Conservation (phyloP, 2,888 invertebrate genomes). For the Lepidocyrtinus sp. region DNA sequence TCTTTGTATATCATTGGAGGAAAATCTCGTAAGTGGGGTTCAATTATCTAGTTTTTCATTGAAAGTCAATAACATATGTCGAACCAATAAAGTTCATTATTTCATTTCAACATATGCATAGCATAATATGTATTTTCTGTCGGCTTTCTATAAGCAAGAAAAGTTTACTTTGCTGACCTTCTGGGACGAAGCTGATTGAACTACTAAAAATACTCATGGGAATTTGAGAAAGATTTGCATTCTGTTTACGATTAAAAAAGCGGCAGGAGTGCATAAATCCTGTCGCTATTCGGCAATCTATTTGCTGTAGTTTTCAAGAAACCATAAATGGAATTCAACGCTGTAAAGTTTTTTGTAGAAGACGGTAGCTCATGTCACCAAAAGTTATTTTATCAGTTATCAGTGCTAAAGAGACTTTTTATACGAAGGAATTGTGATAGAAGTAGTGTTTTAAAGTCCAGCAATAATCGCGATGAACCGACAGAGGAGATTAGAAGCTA, state of each 20-base stretch:
- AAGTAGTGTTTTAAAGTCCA: background rate
- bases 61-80: too few relatives aligned
- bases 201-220: too few relatives aligned
- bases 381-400: background rate
- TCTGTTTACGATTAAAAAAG: background rate
- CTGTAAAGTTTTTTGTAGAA: background rate
- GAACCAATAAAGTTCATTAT: too few relatives aligned
- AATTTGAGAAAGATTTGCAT: too few relatives aligned
- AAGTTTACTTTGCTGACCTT: too few relatives aligned
- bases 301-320: background rate
- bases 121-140: too few relatives aligned
- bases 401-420: background rate
- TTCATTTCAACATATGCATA: too few relatives aligned
- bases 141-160: too few relatives aligned
- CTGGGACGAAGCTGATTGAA: too few relatives aligned
- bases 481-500: conserved; percentile 37
- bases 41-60: too few relatives aligned
- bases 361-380: background rate
- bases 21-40: too few relatives aligned
- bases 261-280: background rate
- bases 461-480: conserved; percentile 12
- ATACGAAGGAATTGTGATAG: background rate
- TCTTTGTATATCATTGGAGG: too few relatives aligned
- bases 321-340: background rate
- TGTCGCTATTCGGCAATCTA: background rate